These are phyloP conservation scores for Cheumatopsyche charites DNA, from an alignment of 1,140 invertebrate genomes.

Conservation along the genomic window DNA sequence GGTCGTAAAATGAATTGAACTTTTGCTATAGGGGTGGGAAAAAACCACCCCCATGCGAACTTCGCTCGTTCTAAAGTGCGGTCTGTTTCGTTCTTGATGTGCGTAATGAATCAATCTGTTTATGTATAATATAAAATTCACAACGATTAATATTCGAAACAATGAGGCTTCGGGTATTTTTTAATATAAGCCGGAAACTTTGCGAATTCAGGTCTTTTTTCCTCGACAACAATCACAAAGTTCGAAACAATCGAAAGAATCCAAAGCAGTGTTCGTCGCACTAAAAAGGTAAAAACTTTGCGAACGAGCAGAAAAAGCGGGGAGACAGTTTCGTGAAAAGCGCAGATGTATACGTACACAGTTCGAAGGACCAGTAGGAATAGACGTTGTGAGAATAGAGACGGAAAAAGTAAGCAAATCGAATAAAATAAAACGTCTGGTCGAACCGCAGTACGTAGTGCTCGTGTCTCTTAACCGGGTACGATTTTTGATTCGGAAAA, in stretches of 20 bases:
- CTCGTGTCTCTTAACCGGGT: neutral
- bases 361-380: neutral
- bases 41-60: too few species aligned
- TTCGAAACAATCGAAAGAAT: conserved; percentile 14
- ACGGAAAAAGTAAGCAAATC: too few species aligned
- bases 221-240: neutral
- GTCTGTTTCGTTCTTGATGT: too few species aligned
- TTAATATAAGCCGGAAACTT: too few species aligned
- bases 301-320: neutral
- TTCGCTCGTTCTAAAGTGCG: neutral
- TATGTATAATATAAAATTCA: too few species aligned
- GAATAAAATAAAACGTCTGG: conserved; percentile 16
- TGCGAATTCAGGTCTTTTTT: too few species aligned
- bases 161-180: too few species aligned
- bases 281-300: conserved; percentile 6
- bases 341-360: neutral
- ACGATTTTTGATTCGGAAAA: conserved; percentile 3
- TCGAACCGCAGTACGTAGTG: neutral
- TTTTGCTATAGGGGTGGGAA: conserved; percentile 32
- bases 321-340: neutral
- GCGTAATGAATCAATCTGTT: too few species aligned
- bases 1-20: conserved; percentile 46
- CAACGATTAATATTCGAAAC: too few species aligned
- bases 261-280: conserved; percentile 4
- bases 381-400: too few species aligned